A percentile compares a stretch with the other conserved stretches of the same genome.
phyloP scores from a whole-genome alignment of 2,888 invertebrate genomes.

The Hyalella azteca region DNA sequence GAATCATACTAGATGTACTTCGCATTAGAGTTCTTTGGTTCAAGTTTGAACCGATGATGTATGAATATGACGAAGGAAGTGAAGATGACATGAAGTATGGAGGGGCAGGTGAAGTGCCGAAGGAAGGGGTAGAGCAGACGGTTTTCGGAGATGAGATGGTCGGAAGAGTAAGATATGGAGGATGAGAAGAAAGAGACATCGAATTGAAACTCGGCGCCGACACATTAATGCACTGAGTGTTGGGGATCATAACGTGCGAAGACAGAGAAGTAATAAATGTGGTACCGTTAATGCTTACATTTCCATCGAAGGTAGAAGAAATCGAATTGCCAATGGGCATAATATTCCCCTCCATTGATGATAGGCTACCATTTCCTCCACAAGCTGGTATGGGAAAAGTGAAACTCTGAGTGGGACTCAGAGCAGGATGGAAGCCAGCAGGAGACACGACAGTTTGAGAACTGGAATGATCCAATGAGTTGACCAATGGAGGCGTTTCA shows the following conservation, averaged over 20 bases:
- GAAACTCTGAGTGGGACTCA: slow-evolving; percentile 19
- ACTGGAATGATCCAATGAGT: not conserved
- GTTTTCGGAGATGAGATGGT: not conserved
- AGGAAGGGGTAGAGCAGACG: not conserved
- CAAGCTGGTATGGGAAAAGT: slow-evolving; percentile 25
- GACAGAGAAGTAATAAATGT: not conserved
- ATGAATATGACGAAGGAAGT: slow-evolving; percentile 11
- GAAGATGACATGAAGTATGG: not conserved
- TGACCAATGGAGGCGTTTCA: not conserved
- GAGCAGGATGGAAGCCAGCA: slow-evolving; percentile 15
- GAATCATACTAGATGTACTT: not conserved
- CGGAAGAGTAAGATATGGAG: not conserved
- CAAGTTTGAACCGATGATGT: not conserved
- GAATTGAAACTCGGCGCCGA: not conserved
- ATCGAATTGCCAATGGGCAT: not conserved
- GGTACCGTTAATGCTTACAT: not conserved
- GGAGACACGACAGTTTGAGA: slow-evolving; percentile 3
- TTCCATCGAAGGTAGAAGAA: not conserved
- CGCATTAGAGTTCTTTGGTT: slow-evolving; percentile 4
- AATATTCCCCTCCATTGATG: not conserved
- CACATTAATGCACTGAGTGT: not conserved
- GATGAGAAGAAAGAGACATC: not conserved
- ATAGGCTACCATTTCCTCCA: not conserved
- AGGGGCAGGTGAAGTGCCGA: not conserved
- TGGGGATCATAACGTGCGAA: not conserved